These are phyloP conservation scores for Hirundo rustica DNA, from an alignment of 2,797 vertebrate species.

Conservation along the genomic window DNA sequence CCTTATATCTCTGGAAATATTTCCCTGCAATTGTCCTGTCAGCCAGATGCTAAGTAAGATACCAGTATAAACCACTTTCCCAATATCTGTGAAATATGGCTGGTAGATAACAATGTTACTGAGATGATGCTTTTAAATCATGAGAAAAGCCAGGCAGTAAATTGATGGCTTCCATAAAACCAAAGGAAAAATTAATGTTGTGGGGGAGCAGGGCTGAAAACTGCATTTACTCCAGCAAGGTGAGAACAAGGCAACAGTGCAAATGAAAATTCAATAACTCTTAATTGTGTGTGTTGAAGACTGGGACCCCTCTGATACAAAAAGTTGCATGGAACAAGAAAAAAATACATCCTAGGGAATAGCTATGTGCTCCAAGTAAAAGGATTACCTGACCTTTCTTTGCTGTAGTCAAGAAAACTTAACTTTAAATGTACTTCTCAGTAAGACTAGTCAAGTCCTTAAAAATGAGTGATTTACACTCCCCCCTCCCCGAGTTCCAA, in stretches of 20 bases:
- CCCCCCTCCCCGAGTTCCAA: not conserved
- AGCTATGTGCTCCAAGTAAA: not conserved
- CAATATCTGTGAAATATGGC: conserved; percentile 31
- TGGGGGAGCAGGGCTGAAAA: not conserved
- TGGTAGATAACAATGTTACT: conserved; percentile 33
- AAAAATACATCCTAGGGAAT: not conserved
- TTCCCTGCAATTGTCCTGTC: conserved; percentile 41
- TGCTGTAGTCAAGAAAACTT: not conserved
- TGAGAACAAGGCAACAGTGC: not conserved
- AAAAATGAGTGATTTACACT: not conserved
- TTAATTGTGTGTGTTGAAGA: conserved; percentile 17
- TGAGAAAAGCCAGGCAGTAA: conserved; percentile 1
- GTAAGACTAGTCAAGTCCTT: not conserved
- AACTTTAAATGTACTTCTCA: not conserved
- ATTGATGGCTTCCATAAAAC: conserved; percentile 2
- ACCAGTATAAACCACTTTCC: conserved; percentile 10
- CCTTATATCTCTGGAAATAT: conserved; percentile 42
- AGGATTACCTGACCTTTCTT: not conserved
- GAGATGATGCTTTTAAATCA: conserved; percentile 32
- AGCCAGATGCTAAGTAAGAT: conserved; percentile 48
- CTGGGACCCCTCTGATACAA: not conserved
- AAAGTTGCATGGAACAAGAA: not conserved
- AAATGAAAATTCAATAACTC: not conserved
- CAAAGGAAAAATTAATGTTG: not conserved
- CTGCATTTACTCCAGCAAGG: not conserved